Percentiles rank a stretch among this genome's conserved stretches.
Conservation (phyloP, 2,888 invertebrate genomes). For the Drosophila conformis region DNA sequence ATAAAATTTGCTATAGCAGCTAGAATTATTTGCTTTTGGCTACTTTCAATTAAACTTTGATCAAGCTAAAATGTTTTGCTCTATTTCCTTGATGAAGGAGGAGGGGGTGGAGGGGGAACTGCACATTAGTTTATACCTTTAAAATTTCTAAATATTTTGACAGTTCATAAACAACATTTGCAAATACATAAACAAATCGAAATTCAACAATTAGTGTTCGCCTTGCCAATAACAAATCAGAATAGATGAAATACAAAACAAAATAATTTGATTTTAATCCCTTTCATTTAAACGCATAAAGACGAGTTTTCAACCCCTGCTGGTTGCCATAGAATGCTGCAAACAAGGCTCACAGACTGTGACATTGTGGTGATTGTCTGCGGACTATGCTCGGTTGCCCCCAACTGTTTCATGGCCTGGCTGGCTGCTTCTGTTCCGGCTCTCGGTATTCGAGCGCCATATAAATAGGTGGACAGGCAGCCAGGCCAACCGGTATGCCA, state of each 20-base stretch:
- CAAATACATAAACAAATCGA: constrained; percentile 49
- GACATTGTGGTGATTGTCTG: constrained; percentile 46
- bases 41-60: constrained; percentile 35
- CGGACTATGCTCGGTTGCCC: constrained; percentile 13
- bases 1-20: neutral
- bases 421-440: constrained; percentile 48
- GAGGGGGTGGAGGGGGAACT: neutral
- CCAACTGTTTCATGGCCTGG: constrained; percentile 30
- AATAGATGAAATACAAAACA: constrained; percentile 11
- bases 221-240: constrained; percentile 51
- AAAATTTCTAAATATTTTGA: constrained; percentile 36
- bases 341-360: constrained; percentile 24
- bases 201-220: constrained; percentile 54
- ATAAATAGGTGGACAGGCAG: constrained; percentile 35
- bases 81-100: constrained; percentile 21
- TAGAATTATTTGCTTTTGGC: constrained; percentile 21
- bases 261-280: constrained; percentile 6
- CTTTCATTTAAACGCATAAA: constrained; percentile 11
- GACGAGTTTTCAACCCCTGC: neutral
- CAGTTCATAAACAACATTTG: constrained; percentile 54
- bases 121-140: constrained; percentile 48
- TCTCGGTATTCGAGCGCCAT: constrained; percentile 37
- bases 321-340: neutral
- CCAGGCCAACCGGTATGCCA: constrained; percentile 13
- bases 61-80: constrained; percentile 21